Evolutionary conservation across 2,113 vertebrate species (phyloP).

Genomic region (Athene cunicularia): DNA sequence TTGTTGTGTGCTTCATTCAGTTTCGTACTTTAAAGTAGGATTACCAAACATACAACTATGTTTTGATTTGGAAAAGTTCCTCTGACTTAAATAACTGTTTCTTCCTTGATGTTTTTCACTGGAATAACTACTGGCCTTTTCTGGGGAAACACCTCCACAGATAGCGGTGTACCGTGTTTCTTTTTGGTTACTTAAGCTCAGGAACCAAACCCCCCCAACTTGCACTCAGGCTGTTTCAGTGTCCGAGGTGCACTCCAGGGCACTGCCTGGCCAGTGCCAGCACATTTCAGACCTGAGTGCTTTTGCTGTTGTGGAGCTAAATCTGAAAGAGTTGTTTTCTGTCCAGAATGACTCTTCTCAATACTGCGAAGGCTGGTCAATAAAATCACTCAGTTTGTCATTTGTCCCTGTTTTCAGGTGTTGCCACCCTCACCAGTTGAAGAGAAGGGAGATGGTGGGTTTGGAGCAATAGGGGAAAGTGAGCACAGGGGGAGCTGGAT

Average conservation of each 20-base stretch:
- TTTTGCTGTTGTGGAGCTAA: background rate
- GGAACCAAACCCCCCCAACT: fast-evolving
- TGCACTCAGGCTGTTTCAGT: fast-evolving
- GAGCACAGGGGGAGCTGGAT: fast-evolving
- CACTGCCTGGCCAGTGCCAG: background rate
- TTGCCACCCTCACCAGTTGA: background rate
- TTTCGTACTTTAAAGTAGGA: fast-evolving
- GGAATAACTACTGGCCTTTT: background rate
- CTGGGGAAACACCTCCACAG: background rate
- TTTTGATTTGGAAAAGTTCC: background rate
- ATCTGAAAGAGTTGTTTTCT: background rate
- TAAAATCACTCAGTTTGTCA: background rate
- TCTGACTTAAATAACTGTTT: background rate
- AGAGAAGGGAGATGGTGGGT: background rate
- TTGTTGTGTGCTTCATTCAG: background rate
- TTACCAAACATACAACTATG: fast-evolving
- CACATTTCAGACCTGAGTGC: fast-evolving
- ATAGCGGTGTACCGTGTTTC: background rate
- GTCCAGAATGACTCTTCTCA: background rate
- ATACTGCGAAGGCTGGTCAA: fast-evolving
- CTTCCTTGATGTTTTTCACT: background rate
- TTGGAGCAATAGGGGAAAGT: background rate
- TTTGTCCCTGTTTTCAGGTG: background rate
- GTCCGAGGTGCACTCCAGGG: fast-evolving
- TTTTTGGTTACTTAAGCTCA: fast-evolving